phyloP scores from a whole-genome alignment of 2,888 invertebrate genomes.

The Palloptera scutellata region DNA sequence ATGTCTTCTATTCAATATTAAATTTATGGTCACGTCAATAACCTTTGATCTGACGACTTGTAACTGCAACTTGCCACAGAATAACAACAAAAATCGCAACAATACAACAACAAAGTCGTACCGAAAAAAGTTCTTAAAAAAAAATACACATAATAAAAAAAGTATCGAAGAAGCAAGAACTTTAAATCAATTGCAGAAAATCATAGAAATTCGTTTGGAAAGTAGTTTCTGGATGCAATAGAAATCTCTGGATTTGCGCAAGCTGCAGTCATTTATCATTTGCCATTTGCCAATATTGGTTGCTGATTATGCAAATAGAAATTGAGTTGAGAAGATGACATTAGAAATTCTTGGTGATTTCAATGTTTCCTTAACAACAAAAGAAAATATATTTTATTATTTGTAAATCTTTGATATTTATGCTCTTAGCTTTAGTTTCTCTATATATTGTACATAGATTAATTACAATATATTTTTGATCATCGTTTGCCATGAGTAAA shows the following conservation, averaged over 20 bases:
- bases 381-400: too few species aligned
- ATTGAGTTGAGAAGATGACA: too few species aligned
- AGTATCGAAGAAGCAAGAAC: background rate
- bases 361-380: too few species aligned
- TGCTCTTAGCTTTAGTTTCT: too few species aligned
- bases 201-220: slow-evolving; percentile 1
- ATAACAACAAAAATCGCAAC: slow-evolving; percentile 8
- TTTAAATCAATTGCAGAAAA: background rate
- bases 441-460: too few species aligned
- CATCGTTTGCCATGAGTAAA: too few species aligned
- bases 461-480: too few species aligned
- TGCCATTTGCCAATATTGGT: background rate
- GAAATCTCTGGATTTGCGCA: background rate
- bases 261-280: background rate
- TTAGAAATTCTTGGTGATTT: too few species aligned
- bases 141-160: background rate
- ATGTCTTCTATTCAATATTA: background rate
- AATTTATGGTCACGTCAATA: slow-evolving; percentile 40
- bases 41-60: slow-evolving; percentile 35
- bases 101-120: background rate
- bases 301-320: background rate
- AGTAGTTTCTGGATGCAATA: background rate
- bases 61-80: slow-evolving; percentile 26
- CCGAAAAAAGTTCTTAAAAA: background rate
- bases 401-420: too few species aligned